These are phyloP conservation scores for Saccostrea glomerata DNA, from an alignment of 1,140 invertebrate species.

Conservation along the genomic window DNA sequence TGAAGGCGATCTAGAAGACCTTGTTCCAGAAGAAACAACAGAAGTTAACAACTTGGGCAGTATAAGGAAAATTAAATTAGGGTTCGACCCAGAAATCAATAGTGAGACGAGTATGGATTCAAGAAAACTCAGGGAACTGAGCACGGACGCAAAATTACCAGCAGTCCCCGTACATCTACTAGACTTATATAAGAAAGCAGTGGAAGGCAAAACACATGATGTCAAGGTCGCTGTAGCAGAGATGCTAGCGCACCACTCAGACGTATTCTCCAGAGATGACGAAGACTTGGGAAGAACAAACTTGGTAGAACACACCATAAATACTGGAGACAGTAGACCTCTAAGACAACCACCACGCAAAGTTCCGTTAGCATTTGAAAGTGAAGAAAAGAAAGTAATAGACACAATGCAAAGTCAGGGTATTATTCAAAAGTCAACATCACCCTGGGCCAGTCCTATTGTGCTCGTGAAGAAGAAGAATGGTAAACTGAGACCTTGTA, in stretches of 20 bases:
- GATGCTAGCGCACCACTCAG: slow-evolving; percentile 10
- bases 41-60: background rate
- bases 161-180: background rate
- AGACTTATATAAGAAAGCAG: slow-evolving; percentile 6
- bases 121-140: background rate
- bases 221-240: background rate
- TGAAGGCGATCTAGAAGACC: too few relatives aligned
- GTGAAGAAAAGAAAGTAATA: slow-evolving; percentile 47
- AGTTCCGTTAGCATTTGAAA: slow-evolving; percentile 34
- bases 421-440: slow-evolving; percentile 60
- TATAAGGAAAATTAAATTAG: background rate
- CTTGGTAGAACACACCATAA: slow-evolving; percentile 54
- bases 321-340: slow-evolving; percentile 52
- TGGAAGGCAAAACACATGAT: slow-evolving; percentile 1
- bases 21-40: too few relatives aligned
- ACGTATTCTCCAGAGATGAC: slow-evolving; percentile 45
- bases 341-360: slow-evolving; percentile 48
- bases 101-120: background rate
- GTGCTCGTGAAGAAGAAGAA: slow-evolving; percentile 79
- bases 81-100: background rate
- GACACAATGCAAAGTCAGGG: slow-evolving; percentile 52
- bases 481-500: slow-evolving; percentile 79
- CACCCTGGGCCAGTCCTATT: slow-evolving; percentile 80
- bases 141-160: background rate
- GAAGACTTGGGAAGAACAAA: slow-evolving; percentile 49